These are phyloP conservation scores for Meganola albula DNA, from an alignment of 2,888 invertebrate genomes.

Conservation along the genomic window DNA sequence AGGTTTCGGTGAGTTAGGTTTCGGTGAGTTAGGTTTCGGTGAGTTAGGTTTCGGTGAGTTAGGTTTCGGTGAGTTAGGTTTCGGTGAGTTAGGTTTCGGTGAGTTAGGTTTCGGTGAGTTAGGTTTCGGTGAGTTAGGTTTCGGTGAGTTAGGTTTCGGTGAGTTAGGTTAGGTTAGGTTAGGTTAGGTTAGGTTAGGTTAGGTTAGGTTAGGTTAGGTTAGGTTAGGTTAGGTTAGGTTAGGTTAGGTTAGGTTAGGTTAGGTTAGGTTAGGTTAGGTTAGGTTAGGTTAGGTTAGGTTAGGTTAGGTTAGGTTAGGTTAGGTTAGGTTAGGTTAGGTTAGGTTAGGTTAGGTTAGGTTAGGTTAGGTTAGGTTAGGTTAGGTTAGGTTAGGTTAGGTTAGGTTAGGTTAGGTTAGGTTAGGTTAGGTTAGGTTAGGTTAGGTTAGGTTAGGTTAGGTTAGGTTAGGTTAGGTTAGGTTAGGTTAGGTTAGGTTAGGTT, in stretches of 20 bases:
- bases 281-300: conserved; percentile 16
- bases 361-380: conserved; percentile 16
- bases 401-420: conserved; percentile 12
- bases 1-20: too few relatives aligned
- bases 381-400: conserved; percentile 12
- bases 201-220: conserved; percentile 12
- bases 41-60: background rate
- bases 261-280: conserved; percentile 14
- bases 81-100: background rate
- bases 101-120: background rate
- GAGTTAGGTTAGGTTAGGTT: conserved; percentile 12
- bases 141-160: background rate
- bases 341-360: conserved; percentile 7
- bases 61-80: conserved; percentile 1
- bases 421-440: conserved; percentile 16
- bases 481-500: conserved; percentile 16
- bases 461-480: conserved; percentile 10
- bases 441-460: conserved; percentile 15
- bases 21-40: too few relatives aligned
- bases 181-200: conserved; percentile 16
- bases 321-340: conserved; percentile 5
- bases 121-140: conserved; percentile 1
- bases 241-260: conserved; percentile 7
- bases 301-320: conserved; percentile 13
- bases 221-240: conserved; percentile 8